phyloP scores from a whole-genome alignment of 2,797 vertebrate species.

The Enteromius trimaculatus region DNA sequence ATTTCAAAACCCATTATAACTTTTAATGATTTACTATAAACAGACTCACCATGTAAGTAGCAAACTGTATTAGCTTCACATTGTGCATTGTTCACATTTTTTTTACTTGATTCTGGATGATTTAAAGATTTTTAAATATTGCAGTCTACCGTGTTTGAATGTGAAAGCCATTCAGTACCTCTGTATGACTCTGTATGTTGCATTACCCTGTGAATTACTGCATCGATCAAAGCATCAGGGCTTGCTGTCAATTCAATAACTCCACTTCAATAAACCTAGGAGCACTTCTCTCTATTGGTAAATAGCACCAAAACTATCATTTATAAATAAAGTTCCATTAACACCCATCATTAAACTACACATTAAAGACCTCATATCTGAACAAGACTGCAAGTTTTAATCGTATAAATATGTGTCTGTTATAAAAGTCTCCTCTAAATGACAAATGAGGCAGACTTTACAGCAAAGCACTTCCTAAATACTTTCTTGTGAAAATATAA shows the following conservation, averaged over 20 bases:
- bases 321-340: constrained; percentile 47
- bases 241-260: constrained; percentile 54
- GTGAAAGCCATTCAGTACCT: constrained; percentile 24
- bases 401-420: constrained; percentile 6
- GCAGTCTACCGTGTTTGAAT: background rate
- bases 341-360: constrained; percentile 45
- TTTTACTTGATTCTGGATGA: background rate
- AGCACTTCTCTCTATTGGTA: constrained; percentile 37
- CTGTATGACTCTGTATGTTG: constrained; percentile 39
- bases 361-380: constrained; percentile 29
- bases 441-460: constrained; percentile 24
- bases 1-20: background rate
- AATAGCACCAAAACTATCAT: constrained; percentile 38
- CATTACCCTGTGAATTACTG: constrained; percentile 49
- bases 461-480: constrained; percentile 9
- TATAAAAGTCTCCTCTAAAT: constrained; percentile 18
- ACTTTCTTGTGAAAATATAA: constrained; percentile 23
- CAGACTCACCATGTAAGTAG: background rate
- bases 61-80: too few species aligned
- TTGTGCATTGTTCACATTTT: too few species aligned
- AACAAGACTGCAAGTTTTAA: constrained; percentile 26
- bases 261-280: constrained; percentile 48
- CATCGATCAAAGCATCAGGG: constrained; percentile 57
- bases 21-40: background rate
- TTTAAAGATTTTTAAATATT: background rate